These are phyloP conservation scores for Pseudopleuronectes americanus DNA, from an alignment of 2,797 vertebrate genomes.

Conservation along the genomic window DNA sequence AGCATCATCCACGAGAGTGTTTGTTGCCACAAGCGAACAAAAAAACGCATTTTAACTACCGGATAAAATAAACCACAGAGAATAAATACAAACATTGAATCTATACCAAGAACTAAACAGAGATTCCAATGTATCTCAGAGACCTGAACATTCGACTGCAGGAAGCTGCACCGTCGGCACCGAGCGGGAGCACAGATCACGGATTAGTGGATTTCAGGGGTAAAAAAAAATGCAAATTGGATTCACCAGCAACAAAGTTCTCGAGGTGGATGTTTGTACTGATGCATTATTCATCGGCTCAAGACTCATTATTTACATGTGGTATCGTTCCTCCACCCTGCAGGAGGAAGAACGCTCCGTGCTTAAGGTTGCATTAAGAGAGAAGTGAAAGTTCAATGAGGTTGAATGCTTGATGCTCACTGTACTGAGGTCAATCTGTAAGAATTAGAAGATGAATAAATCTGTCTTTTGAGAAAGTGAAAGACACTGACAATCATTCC, in stretches of 20 bases:
- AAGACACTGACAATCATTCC: too few species aligned
- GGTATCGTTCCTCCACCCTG: not conserved
- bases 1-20: conserved; percentile 16
- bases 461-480: too few species aligned
- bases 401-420: not conserved
- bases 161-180: not conserved
- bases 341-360: not conserved
- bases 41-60: conserved; percentile 3
- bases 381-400: not conserved
- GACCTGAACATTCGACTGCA: not conserved
- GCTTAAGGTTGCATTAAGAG: too few species aligned
- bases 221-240: conserved; percentile 35
- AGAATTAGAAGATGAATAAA: too few species aligned
- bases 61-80: conserved; percentile 3
- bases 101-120: not conserved
- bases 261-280: conserved; percentile 30
- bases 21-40: conserved; percentile 12
- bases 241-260: conserved; percentile 28
- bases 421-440: too few species aligned
- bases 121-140: not conserved
- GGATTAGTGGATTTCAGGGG: conserved; percentile 26
- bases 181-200: conserved; percentile 17
- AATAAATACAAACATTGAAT: not conserved
- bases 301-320: conserved; percentile 8
- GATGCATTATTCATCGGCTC: conserved; percentile 45